Percentiles rank a stretch among this genome's conserved stretches.
These are phyloP conservation scores for Enteromius afrohamiltoni DNA, from an alignment of 2,797 vertebrate genomes.

Conservation along the genomic window DNA sequence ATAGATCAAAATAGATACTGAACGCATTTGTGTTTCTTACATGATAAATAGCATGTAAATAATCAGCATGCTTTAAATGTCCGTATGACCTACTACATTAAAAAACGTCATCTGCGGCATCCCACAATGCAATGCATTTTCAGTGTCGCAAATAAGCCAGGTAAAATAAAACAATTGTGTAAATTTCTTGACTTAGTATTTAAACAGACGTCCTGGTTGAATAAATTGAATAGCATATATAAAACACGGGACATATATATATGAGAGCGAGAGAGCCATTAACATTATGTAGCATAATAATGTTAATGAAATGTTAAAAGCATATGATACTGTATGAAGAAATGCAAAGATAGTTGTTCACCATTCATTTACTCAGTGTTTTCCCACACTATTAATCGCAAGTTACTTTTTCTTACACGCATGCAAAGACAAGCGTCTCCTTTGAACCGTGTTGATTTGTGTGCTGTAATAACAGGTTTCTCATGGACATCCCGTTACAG, in stretches of 20 bases:
- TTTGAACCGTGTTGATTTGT: slow-evolving; percentile 50
- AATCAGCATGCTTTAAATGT: background rate
- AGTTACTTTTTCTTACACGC: slow-evolving; percentile 32
- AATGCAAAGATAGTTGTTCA: background rate
- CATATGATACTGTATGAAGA: background rate
- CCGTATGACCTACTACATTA: background rate
- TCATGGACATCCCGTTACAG: slow-evolving; percentile 34
- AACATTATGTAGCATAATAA: background rate
- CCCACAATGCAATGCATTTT: slow-evolving; percentile 5
- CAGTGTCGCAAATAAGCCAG: background rate
- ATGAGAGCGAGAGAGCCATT: no score
- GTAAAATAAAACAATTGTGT: background rate
- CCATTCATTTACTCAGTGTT: slow-evolving; percentile 23
- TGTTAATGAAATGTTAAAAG: background rate
- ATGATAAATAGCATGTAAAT: background rate
- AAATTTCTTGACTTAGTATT: background rate
- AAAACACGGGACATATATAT: background rate
- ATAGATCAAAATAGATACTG: no score
- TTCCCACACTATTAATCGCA: slow-evolving; percentile 25
- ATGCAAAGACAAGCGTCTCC: slow-evolving; percentile 27
- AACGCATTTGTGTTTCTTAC: no score
- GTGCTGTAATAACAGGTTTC: slow-evolving; percentile 55
- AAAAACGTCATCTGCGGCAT: background rate
- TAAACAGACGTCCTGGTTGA: background rate
- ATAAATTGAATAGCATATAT: background rate